phyloP scores from a whole-genome alignment of 2,113 vertebrate genomes.

The Dasyprocta punctata region DNA sequence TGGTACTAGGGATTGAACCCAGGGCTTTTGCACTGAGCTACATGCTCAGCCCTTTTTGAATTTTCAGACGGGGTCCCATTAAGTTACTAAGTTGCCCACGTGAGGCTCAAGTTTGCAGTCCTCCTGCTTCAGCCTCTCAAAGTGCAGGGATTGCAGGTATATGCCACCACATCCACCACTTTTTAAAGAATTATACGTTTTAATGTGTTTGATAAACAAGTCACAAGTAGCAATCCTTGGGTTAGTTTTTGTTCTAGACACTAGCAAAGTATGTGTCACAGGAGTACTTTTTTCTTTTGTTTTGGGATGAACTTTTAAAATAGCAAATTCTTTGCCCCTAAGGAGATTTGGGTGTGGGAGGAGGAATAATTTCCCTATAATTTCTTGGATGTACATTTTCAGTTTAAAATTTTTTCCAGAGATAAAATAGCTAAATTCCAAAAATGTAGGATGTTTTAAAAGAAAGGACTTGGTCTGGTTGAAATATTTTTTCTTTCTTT shows the following conservation, averaged over 20 bases:
- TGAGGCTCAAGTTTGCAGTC: neutral
- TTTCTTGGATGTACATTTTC: neutral
- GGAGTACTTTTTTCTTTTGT: neutral
- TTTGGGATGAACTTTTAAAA: neutral
- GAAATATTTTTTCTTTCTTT: neutral
- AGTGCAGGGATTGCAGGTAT: neutral
- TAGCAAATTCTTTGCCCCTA: neutral
- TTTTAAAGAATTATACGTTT: neutral
- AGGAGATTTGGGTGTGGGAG: neutral
- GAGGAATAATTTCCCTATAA: neutral
- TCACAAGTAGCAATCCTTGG: neutral
- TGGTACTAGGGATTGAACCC: neutral
- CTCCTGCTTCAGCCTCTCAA: neutral
- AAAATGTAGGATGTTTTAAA: neutral
- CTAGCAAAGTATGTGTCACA: neutral
- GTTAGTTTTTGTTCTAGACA: neutral
- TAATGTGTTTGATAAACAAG: neutral
- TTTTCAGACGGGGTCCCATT: neutral
- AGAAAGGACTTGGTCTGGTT: neutral
- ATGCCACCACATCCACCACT: neutral
- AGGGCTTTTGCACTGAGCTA: neutral
- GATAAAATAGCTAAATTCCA: neutral
- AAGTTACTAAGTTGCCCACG: neutral
- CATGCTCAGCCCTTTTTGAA: neutral
- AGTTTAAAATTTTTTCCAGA: neutral